Evolutionary conservation across 2,888 invertebrate genomes (phyloP), one percentile per base, ranked within the genome.

Genomic region (Polyploca ridens): DNA sequence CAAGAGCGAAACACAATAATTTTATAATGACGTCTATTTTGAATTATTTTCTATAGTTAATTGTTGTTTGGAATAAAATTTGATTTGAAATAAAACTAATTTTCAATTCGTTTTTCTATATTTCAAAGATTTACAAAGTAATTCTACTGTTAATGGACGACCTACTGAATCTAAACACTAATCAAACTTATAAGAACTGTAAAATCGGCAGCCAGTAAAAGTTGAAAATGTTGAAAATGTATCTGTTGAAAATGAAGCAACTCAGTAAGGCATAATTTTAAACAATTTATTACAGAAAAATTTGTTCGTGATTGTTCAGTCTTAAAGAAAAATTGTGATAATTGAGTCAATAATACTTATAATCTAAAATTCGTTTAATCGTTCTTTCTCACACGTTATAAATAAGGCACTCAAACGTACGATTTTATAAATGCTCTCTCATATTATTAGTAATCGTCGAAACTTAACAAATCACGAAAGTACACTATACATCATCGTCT

Each of bases 1-100:
- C 76, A 88, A 91, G 38, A 83, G 91, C 63, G 96, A 96, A 74
- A 94, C 95, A 77, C 77, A 85, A 83, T 86, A 74, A 66, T 71
- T 27, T 75, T 70, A 62, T 14, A 60, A n/a, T 59, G 58, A 66
- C 54, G 69, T 75, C 70, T 73, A 74, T 71, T 76, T 61, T 61
- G 41, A 16, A 27, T 61, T 4, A 11, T 61, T 61, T 60, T 41
- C 60, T 27, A 27, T 44, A 61, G 41, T 41, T 13, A 61, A 16
- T 27, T 61, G 27, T 61, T 41, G 19, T 44, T 63, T 63, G 57
- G 46, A 61, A 65, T 62, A 61, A 61, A 61, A 13, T 54, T 13
- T 54, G 58, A 8, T 58, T 33, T n/a, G 10, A 54, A 58, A 33
- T 58, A 8, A 58, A 58, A 58, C 35, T n/a, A 5, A n/a, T 60